These are phyloP conservation scores for Agrilus planipennis DNA, from an alignment of 1,140 invertebrate species.

Conservation along the genomic window DNA sequence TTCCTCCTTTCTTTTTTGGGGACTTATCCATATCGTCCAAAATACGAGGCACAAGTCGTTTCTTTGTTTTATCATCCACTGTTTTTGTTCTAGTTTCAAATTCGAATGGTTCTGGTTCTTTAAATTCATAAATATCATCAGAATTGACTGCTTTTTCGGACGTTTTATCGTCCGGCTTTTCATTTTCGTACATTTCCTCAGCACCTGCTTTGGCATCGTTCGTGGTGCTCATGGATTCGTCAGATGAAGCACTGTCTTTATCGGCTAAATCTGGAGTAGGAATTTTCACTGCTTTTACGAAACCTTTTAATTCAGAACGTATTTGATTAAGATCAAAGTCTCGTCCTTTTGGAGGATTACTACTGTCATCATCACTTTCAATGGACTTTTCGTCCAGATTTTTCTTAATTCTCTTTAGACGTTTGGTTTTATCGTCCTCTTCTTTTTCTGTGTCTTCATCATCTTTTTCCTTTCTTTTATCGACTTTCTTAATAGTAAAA, in stretches of 20 bases:
- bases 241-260: conserved; percentile 30
- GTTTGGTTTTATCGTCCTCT: conserved; percentile 24
- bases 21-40: conserved; percentile 41
- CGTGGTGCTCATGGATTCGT: conserved; percentile 28
- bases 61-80: conserved; percentile 43
- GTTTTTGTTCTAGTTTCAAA: conserved; percentile 49
- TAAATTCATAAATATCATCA: conserved; percentile 78
- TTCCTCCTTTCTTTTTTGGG: conserved; percentile 22
- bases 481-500: conserved; percentile 16
- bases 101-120: conserved; percentile 77
- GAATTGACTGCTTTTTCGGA: conserved; percentile 30
- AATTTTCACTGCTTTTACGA: conserved; percentile 48
- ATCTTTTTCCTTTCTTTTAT: conserved; percentile 30
- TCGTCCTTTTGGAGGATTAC: conserved; percentile 42
- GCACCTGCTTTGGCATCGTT: conserved; percentile 19
- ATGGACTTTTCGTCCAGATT: conserved; percentile 17
- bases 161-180: conserved; percentile 17
- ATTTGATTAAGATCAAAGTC: conserved; percentile 77
- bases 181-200: conserved; percentile 22
- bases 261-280: conserved; percentile 18
- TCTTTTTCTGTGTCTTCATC: conserved; percentile 33
- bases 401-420: conserved; percentile 22
- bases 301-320: conserved; percentile 68
- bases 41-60: conserved; percentile 40
- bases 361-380: conserved; percentile 28